A percentile compares a stretch with the other conserved stretches of the same genome.
These are phyloP conservation scores for Sciurus carolinensis DNA, from an alignment of 2,797 vertebrate species.

Conservation along the genomic window DNA sequence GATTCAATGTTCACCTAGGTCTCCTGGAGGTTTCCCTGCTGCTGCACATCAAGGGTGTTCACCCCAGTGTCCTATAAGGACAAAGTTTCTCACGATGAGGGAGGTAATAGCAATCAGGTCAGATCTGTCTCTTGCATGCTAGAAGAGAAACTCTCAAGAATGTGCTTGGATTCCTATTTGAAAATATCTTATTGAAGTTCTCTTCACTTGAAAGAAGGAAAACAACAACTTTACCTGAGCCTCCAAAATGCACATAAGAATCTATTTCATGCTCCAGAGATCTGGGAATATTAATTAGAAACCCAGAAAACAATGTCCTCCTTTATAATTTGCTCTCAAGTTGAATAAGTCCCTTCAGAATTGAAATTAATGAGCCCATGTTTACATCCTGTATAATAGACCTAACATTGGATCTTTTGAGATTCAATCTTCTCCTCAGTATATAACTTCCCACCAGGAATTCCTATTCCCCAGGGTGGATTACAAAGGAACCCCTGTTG, in stretches of 20 bases:
- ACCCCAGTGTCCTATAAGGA: neutral
- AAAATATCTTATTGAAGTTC: neutral
- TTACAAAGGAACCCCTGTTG: rapidly evolving
- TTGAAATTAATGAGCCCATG: neutral
- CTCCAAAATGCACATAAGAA: neutral
- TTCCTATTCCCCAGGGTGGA: neutral
- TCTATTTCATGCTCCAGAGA: neutral
- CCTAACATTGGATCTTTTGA: neutral
- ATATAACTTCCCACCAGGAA: neutral
- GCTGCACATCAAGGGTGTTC: neutral
- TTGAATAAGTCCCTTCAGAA: neutral
- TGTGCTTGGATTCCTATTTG: neutral
- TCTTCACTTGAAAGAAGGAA: neutral
- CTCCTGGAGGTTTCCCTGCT: neutral
- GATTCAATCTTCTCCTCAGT: neutral
- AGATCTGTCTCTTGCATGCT: too few species aligned
- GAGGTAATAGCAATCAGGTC: neutral
- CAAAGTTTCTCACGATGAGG: too few species aligned
- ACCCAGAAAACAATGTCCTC: neutral
- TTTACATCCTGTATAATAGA: neutral
- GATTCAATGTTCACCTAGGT: neutral
- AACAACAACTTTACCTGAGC: neutral
- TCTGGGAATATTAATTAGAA: neutral
- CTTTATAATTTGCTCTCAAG: neutral
- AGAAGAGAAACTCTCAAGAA: too few species aligned